These are phyloP conservation scores for Ranitomeya imitator DNA, from an alignment of 2,113 vertebrate genomes.

Conservation along the genomic window DNA sequence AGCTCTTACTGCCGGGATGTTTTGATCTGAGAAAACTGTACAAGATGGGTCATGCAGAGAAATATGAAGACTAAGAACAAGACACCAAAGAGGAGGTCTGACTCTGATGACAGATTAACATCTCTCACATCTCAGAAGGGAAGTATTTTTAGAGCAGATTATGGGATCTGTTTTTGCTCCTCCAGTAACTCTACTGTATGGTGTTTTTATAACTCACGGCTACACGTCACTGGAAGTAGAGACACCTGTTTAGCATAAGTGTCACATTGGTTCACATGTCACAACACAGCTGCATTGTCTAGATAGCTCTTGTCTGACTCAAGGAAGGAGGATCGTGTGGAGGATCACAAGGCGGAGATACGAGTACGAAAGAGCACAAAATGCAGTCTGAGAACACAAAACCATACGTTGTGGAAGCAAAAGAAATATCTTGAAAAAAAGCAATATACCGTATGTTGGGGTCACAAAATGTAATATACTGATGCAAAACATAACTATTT, in stretches of 20 bases:
- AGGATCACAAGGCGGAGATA: too few species aligned
- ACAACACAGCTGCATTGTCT: slow-evolving; percentile 7
- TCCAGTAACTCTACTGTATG: not conserved
- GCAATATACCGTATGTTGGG: not conserved
- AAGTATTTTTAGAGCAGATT: slow-evolving; percentile 51
- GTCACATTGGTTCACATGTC: slow-evolving; percentile 32
- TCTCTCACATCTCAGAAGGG: slow-evolving; percentile 22
- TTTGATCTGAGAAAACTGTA: not conserved
- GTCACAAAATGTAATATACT: not conserved
- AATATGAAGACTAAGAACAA: not conserved
- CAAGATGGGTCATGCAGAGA: slow-evolving; percentile 8
- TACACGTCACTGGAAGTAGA: not conserved
- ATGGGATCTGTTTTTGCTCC: not conserved
- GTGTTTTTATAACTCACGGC: slow-evolving; percentile 32
- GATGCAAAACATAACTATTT: not conserved
- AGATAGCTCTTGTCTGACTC: slow-evolving; percentile 13
- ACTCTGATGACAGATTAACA: slow-evolving; percentile 19
- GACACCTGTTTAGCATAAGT: slow-evolving; percentile 32
- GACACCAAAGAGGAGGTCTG: not conserved
- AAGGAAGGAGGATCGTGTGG: not conserved
- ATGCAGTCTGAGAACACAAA: not conserved
- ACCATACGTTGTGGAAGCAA: too few species aligned
- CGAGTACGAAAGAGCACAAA: not conserved
- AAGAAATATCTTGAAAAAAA: too few species aligned
- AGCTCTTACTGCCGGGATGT: not conserved